Base-by-base conservation (phyloP, 2,797 vertebrate species). In the Pantherophis vulpinus region DNA sequence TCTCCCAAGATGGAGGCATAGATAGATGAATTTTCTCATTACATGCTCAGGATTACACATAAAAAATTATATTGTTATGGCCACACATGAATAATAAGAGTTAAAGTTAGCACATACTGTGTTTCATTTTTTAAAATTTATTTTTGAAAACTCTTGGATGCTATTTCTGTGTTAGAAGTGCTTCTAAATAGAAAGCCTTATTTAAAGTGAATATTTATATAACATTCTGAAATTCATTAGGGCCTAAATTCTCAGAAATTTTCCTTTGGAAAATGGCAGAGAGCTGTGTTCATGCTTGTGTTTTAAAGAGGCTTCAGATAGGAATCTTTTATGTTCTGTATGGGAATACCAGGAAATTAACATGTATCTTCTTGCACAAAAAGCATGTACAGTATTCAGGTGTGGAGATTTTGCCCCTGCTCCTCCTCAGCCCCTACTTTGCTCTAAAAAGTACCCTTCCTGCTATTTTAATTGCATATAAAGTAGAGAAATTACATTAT, bases 121-220 rank as follows among this genome's bases (percentile, higher is more conserved):
- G 5, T 29, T 59, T 29, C 18, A 27, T 27, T 12, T 9, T 86
- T 70, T 29, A 51, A 32, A 42, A 42, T 10, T 54, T 54, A 54
- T 27, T 70, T 66, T 60, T 47, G 18, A 2, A 70, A 59, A 93
- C 20, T 12, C 54, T 47, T 37, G 54, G 3, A 37, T 56, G 10
- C 9, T 83, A 47, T 83, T 47, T 83, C 59, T 54, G 23, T 16
- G 42, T 47, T 4, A 88, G 8, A 83, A 25, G 42, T 83, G 29
- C 61, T 58, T 83, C 63, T 74, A 37, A 51, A 86, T 90, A 37
- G 89, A 29, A 83, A 55, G 88, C 91, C 29, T 93, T 61, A 4
- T 79, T 32, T 66, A n/a, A 94, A 94, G 96, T 96, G 96, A 96
- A 96, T 96, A 29, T 95, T 63, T 94, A 96, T 95, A 95, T 79